Conservation (phyloP, 2,797 vertebrate species). For the Chaunax sp. region DNA sequence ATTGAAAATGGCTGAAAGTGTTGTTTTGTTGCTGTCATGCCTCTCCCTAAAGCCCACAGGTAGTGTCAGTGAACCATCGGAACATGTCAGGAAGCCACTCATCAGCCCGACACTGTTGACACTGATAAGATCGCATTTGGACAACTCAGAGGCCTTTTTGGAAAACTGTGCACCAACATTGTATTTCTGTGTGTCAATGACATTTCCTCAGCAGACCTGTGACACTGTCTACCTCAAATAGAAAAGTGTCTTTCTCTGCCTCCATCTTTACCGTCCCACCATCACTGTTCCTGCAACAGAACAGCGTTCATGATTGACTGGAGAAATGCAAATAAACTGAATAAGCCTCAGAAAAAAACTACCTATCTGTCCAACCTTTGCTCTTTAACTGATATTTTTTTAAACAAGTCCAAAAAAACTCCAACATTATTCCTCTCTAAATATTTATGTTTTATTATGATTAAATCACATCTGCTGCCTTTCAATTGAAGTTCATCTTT, state of each 20-base stretch:
- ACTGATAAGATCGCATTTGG: neutral
- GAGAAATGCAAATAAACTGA: slow-evolving; percentile 4
- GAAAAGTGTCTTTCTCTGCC: slow-evolving; percentile 40
- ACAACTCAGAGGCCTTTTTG: slow-evolving; percentile 18
- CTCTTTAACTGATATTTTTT: too few species aligned
- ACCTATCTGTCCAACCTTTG: too few species aligned
- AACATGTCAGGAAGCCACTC: slow-evolving; percentile 17
- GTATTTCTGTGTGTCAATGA: slow-evolving; percentile 3
- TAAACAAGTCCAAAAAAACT: too few species aligned
- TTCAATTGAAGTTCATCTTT: neutral
- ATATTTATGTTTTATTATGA: slow-evolving; percentile 22
- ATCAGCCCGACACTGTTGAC: slow-evolving; percentile 7
- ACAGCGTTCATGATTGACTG: slow-evolving; percentile 10
- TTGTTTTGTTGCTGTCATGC: slow-evolving; percentile 17
- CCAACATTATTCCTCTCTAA: neutral
- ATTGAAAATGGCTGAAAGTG: slow-evolving; percentile 29
- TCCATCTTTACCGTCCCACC: neutral
- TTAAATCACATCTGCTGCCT: slow-evolving; percentile 16
- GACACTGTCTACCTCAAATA: slow-evolving; percentile 69
- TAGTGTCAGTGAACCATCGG: slow-evolving; percentile 26
- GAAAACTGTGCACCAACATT: neutral
- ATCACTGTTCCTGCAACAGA: slow-evolving; percentile 10
- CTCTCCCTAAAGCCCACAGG: neutral
- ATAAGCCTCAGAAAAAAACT: too few species aligned
- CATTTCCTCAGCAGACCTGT: slow-evolving; percentile 36